Conservation (phyloP, 2,888 invertebrate species). For the Drosophila quinaria region DNA sequence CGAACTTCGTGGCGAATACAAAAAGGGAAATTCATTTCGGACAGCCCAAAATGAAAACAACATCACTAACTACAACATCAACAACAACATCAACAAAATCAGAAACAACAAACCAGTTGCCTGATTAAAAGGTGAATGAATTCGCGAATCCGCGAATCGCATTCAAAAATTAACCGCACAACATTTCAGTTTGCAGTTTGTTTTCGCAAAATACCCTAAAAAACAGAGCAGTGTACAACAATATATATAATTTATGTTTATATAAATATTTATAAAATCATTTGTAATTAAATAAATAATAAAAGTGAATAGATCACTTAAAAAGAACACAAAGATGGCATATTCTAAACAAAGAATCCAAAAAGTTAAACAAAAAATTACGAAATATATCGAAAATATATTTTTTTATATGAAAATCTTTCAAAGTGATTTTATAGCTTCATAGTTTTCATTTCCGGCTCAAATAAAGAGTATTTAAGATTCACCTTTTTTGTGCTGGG, state of each 20-base stretch:
- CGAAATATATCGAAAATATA: too few relatives aligned
- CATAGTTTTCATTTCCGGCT: neutral
- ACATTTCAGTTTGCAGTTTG: conserved; percentile 28
- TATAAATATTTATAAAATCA: neutral
- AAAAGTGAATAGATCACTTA: neutral
- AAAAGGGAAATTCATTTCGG: conserved; percentile 73
- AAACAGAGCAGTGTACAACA: neutral
- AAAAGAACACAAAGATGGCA: neutral
- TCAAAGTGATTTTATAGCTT: too few relatives aligned
- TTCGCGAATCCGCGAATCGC: conserved; percentile 58
- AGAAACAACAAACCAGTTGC: conserved; percentile 60
- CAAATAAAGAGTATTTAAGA: conserved; percentile 21
- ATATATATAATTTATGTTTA: too few relatives aligned
- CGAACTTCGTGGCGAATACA: conserved; percentile 73
- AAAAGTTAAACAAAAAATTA: too few relatives aligned
- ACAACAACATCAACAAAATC: conserved; percentile 28
- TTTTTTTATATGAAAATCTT: too few relatives aligned
- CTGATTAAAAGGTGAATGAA: conserved; percentile 80
- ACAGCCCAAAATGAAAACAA: conserved; percentile 44
- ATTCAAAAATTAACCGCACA: conserved; percentile 48
- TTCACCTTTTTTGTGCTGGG: neutral
- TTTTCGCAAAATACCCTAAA: conserved; percentile 28
- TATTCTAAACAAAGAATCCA: too few relatives aligned
- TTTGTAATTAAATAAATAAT: neutral
- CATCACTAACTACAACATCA: conserved; percentile 22